Base-by-base conservation (phyloP, 1,140 invertebrate genomes). In the Cydia splendana region DNA sequence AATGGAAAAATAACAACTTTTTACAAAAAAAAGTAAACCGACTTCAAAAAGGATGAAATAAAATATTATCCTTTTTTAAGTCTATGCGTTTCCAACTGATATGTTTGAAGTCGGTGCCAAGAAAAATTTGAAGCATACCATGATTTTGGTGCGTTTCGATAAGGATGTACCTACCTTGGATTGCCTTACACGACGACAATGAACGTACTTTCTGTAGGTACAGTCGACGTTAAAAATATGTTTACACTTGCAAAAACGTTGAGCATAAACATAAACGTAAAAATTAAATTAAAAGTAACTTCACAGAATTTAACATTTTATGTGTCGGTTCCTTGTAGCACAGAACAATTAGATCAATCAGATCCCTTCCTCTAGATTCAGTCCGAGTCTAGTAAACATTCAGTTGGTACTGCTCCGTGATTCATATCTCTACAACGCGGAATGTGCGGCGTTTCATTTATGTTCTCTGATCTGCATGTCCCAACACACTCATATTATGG, bases 261-360 rank as follows among this genome's bases (percentile, higher is more conserved):
- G 5, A 15, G 6, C n/a, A n/a, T n/a, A n/a, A n/a, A n/a, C 4
- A 4, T 53, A 53, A n/a, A 0, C 2, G 51, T 53, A 1, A n/a
- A 53, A 53, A n/a, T 53, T 53, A 53, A 53, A 45, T 45, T 53
- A 53, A 53, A 53, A n/a, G 42, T 45, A 45, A 45, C 15, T 53
- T 53, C 13, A n/a, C 51, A 53, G 51, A 53, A 20, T 20, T 24
- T 62, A 0, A 2, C 6, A 62, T 20, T 20, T 9, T 10, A 18
- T 20, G 15, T 5, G 15, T 62, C 18, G 2, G 6, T n/a, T 30
- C 4, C 2, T 62, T 62, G 18, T n/a, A 62, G 57, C 18, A 62
- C 18, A 53, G n/a, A 18, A 53, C 51, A 53, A 53, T 53, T 53
- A 18, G 51, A 53, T 53, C 51, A 53, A 53, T 53, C 51, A 18